Base-by-base conservation (phyloP, 2,797 vertebrate species). In the Leptoclinus maculatus region DNA sequence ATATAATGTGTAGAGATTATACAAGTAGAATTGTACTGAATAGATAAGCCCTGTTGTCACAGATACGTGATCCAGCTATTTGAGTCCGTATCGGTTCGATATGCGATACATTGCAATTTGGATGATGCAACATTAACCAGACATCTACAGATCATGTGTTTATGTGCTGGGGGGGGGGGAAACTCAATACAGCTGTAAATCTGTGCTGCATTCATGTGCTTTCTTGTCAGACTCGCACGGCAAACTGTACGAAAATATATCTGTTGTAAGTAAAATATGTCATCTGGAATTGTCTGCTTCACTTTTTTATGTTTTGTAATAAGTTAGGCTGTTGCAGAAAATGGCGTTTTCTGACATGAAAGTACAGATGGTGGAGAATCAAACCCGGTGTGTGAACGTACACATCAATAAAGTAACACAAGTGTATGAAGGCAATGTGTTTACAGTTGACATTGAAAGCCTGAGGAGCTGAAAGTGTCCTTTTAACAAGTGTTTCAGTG, bases 401-500 rank as follows among this genome's bases (percentile, higher is more conserved):
- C 21, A 49, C 41, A 45, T 57, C 29, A 51, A 41, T n/a, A 54
- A 74, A 59, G 27, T 21, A 14, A 25, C 13, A 74, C 6, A 47
- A 53, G 12, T 41, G 27, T 16, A 23, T 9, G n/a, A 56, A 39
- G n/a, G 21, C 14, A 53, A 3, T 3, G 25, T 53, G 63, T 71
- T 77, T 43, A 34, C 41, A 69, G 45, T 51, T 39, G 2, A 41
- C 32, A 9, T 36, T 58, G 12, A 39, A 70, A 59, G 29, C 57
- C 57, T 34, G 41, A 39, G 21, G 11, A 21, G 34, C 29, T 62
- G 64, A 67, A 72, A 16, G 70, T 51, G 47, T 69, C 57, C 54
- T 83, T 12, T 53, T 51, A 59, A 53, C 32, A 29, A 29, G 12
- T 21, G n/a, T 43, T 62, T 58, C 1, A 65, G 32, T 63, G 73